Evolutionary conservation across 2,113 vertebrate species (phyloP).

Genomic region (Myiagra hebetior): DNA sequence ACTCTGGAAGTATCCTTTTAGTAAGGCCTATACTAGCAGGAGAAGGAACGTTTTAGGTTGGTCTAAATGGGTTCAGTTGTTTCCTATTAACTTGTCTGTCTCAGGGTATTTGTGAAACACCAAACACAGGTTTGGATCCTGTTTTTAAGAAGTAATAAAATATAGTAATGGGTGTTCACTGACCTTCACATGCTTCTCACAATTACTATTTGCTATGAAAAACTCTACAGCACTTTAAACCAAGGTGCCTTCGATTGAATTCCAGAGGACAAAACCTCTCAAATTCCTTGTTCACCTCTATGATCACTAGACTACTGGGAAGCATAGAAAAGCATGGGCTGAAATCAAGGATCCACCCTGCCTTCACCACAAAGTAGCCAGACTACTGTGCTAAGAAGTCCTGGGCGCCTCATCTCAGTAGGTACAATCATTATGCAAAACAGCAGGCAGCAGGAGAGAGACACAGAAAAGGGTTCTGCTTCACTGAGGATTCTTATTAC

Average conservation of each 20-base stretch:
- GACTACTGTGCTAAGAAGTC: neutral
- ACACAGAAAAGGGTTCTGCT: constrained; percentile 41
- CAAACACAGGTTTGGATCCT: neutral
- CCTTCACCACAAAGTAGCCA: neutral
- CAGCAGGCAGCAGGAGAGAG: constrained; percentile 21
- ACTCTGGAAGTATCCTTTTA: neutral
- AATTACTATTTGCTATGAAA: neutral
- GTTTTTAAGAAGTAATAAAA: neutral
- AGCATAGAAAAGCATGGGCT: neutral
- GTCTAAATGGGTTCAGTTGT: neutral
- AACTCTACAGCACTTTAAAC: neutral
- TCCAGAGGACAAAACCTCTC: neutral
- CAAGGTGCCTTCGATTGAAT: neutral
- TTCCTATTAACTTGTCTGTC: neutral
- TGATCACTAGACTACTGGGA: neutral
- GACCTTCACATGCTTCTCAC: neutral
- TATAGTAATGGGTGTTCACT: neutral
- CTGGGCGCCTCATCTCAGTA: neutral
- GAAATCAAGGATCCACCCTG: neutral
- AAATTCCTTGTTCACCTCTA: neutral
- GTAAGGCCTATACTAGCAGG: neutral
- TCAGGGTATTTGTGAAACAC: neutral
- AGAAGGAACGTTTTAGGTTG: neutral
- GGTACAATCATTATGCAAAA: constrained; percentile 41
- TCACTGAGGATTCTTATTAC: constrained; percentile 60